Evolutionary conservation across 2,888 invertebrate genomes (phyloP), one percentile per base, ranked within the genome.

Genomic region (Panzeria rudis): DNA sequence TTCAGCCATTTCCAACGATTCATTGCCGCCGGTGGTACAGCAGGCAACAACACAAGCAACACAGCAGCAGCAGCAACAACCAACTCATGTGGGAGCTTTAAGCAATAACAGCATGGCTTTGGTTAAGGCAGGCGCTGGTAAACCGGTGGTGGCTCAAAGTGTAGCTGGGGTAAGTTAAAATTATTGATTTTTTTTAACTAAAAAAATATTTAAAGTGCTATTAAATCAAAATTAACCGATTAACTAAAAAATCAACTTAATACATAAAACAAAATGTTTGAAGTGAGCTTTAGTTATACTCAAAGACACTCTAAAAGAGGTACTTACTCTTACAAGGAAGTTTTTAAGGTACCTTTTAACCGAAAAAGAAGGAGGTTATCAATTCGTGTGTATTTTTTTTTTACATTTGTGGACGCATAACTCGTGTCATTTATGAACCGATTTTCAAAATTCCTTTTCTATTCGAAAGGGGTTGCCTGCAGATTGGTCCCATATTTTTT

Each of bases 1-100:
- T 87, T 93, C 93, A 56, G 90, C 90, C 84, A 90, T 91, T 71
- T 93, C 92, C 38, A 91, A 90, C 87, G 92, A 93, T 79, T 90
- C 90, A 20, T 88, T 89, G 69, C 89, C 89, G 11, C 13, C 38
- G 11, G 38, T 7, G 69, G 61, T 81, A 20, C 72, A 62, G 17
- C 78, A 38, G 15, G 29, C 61, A 50, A 23, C 69, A 47, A 13
- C 77, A 66, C 9, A 25, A 44, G 23, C 9, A 29, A 47, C 17
- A 17, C 79, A 76, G 20, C 76, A 71, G 38, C 81, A 82, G 54
- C 79, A 76, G 20, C 76, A 71, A 29, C 81, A 82, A 54, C 50
- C 79, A 35, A 11, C 20, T 15, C 64, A 76, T 54, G 62, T 47
- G 25, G 75, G 76, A 32, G 61, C 62, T 71, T 76, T 82, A 56